A percentile compares a stretch with the other conserved stretches of the same genome.
Conservation (phyloP, 2,113 vertebrate genomes). For the Terrapene triunguis region DNA sequence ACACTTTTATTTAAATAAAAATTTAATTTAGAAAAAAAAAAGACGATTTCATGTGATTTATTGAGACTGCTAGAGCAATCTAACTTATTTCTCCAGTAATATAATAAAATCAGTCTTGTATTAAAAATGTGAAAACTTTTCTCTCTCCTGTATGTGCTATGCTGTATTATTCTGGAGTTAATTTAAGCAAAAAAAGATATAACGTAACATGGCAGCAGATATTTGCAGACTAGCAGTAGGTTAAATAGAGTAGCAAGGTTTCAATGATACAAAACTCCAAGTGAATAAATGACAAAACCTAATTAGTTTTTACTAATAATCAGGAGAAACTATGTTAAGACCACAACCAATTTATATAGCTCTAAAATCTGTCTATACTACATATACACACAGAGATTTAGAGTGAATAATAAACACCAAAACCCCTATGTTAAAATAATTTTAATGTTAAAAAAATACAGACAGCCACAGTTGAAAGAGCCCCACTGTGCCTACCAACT, state of each 20-base stretch:
- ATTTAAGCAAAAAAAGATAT: conserved; percentile 80
- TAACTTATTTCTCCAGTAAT: conserved; percentile 85
- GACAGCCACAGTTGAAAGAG: conserved; percentile 55
- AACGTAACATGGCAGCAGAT: conserved; percentile 80
- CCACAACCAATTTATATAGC: conserved; percentile 55
- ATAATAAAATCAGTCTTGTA: conserved; percentile 86
- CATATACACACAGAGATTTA: background rate
- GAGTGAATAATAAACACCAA: conserved; percentile 28
- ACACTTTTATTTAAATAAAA: conserved; percentile 99
- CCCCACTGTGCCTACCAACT: conserved; percentile 28
- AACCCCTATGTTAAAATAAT: conserved; percentile 18
- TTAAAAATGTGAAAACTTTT: conserved; percentile 77
- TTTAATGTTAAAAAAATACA: conserved; percentile 46
- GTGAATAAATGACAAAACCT: conserved; percentile 80
- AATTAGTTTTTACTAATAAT: conserved; percentile 79
- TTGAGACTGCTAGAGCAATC: conserved; percentile 86
- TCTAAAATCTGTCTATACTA: background rate
- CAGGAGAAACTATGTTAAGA: conserved; percentile 72
- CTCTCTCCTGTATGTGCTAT: conserved; percentile 69
- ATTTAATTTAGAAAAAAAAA: conserved; percentile 92
- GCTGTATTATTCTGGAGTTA: conserved; percentile 82
- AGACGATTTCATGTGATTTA: conserved; percentile 89
- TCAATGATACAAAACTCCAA: conserved; percentile 78
- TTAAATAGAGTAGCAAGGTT: conserved; percentile 79
- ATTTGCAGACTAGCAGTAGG: conserved; percentile 78